Base-by-base conservation (phyloP, 2,797 vertebrate genomes). In the Coreius guichenoti region DNA sequence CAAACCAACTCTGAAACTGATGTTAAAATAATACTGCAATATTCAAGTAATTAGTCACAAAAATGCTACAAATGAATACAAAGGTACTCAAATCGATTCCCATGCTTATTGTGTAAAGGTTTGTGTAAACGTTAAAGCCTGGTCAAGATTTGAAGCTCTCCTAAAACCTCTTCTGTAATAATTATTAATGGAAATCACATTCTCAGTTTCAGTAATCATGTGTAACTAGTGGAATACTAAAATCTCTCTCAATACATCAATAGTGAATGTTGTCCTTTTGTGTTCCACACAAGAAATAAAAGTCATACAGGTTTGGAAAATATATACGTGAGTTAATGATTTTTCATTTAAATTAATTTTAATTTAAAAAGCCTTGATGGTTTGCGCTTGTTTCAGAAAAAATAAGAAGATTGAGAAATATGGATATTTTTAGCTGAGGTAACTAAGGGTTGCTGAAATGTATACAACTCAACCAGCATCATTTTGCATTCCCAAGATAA, bases 11-110 rank as follows among this genome's bases (percentile, higher is more conserved):
- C 47, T 61, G 8, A 26, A 69, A 80, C 2, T 65, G 61, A 26
- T 56, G 49, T 70, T 81, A 9, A 81, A 81, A 56, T 45, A 47
- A 74, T 45, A 61, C 68, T 61, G 58, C 13, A 29, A 9, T 12
- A 23, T 31, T 73, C 16, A 61, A 36, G 51, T 45, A 14, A 49
- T 2, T 13, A 19, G 31, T 78, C 26, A 49, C 12, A 14, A 43
- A 74, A n/a, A n/a, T 58, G 19, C 7, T 36, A 77, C 21, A 43
- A n/a, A 51, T 63, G 2, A 63, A 45, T 36, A 1, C 13, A 39
- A 6, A 4, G 17, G 17, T 16, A 8, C 19, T 49, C n/a, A 17
- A 61, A 58, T 13, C 8, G 17, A 82, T 61, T 43, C 54, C 8
- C 69, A 63, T 29, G 39, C 3, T 11, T 61, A n/a, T 23, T 45